Evolutionary conservation across 1,140 invertebrate genomes (phyloP), one percentile per base, ranked within the genome.

Genomic region (Sycobia sp.): DNA sequence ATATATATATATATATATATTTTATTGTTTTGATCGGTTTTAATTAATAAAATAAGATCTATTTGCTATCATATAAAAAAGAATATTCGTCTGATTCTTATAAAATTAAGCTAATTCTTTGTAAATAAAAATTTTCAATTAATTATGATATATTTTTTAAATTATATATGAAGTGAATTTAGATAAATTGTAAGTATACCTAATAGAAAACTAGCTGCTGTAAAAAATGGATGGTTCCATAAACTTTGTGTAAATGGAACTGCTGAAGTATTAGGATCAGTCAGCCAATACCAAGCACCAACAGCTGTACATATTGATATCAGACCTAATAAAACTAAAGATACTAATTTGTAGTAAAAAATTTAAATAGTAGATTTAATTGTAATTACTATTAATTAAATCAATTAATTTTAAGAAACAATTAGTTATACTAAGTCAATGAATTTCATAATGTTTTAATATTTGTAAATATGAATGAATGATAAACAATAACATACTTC

Each of bases 141-240:
- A 11, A 4, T 11, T 32, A 7, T 32, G 4, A 32, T 7, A 11
- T 4, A 7, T 32, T 32, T 32, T 7, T 32, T 32, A 32, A 32
- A 32, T n/a, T n/a, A n/a, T n/a, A n/a, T n/a, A n/a, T n/a, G n/a
- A n/a, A n/a, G n/a, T n/a, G n/a, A n/a, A n/a, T n/a, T n/a, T n/a
- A n/a, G 11, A 18, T 50, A 25, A 23, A 49, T 16, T 32, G 32
- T 46, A 65, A n/a, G n/a, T 71, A 80, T 78, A 90, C 92, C 86
- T 78, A 97, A 82, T 57, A 91, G 84, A 66, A 94, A 83, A 72
- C 94, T 92, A 66, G 93, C 93, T 69, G 95, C 79, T n/a, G 95
- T 91, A 81, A 99, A 99, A 74, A 97, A 94, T n/a, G 92, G 90
- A 86, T 99, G 96, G 79, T 97, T 97, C 73, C 88, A 88, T 22